Conservation (phyloP, 2,797 vertebrate genomes). For the Acanthopagrus latus region DNA sequence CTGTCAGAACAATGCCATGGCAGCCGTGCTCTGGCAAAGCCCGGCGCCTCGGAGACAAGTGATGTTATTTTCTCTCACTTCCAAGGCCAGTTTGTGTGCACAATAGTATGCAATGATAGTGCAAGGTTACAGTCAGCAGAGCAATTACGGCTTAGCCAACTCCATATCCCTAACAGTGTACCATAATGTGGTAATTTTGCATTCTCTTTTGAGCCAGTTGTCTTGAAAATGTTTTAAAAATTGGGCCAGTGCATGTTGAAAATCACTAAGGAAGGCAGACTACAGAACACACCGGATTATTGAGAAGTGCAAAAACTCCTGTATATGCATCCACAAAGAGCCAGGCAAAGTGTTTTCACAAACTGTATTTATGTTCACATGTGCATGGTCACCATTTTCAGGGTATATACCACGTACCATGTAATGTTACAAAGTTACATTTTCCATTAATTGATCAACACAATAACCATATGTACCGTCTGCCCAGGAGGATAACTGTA, state of each 20-base stretch:
- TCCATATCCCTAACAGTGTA: background rate
- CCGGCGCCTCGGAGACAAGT: conserved; percentile 13
- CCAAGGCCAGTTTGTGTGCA: background rate
- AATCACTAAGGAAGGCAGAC: background rate
- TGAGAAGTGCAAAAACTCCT: no score
- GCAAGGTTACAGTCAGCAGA: background rate
- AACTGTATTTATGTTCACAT: background rate
- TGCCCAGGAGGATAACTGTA: background rate
- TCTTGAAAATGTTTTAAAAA: background rate
- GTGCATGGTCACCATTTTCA: background rate
- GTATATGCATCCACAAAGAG: background rate
- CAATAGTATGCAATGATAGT: background rate
- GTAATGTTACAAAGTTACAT: background rate
- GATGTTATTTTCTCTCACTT: conserved; percentile 10
- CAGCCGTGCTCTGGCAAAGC: conserved; percentile 13
- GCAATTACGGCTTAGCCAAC: background rate
- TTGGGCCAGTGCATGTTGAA: background rate
- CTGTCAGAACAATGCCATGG: no score
- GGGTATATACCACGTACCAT: no score
- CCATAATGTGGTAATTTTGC: background rate
- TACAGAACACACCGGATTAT: no score
- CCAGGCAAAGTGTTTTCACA: background rate
- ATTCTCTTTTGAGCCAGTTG: background rate
- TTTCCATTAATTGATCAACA: background rate
- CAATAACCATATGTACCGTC: background rate